Evolutionary conservation across 2,888 invertebrate genomes (phyloP), one percentile per base, ranked within the genome.

Genomic region (Neoaliturus tenellus): DNA sequence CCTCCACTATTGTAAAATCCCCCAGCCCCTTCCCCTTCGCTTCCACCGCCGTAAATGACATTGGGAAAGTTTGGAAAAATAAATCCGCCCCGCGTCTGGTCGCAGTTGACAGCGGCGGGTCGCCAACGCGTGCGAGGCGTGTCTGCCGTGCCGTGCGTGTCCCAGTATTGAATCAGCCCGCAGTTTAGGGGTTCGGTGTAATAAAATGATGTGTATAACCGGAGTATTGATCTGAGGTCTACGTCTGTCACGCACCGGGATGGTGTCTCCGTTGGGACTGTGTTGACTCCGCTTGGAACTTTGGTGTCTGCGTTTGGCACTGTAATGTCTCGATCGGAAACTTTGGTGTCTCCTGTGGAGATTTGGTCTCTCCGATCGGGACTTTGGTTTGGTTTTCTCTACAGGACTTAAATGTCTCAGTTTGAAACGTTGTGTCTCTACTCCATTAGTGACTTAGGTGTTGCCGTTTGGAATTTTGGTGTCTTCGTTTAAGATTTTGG

Each of bases 161-260:
- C 33, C n/a, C 78, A 2, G 75, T 78, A 55, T 78, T 78, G 78
- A 78, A 78, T 33, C 55, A 48, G 78, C 55, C 55, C 23, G 41
- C 23, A 71, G 71, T 71, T 71, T 71, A 41, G 41, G 55, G 78
- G n/a, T 51, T 5, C 78, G 12, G 20, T 25, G 48, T 78, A 78
- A 78, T 78, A 78, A 78, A 78, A 78, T 78, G 78, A 78, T 55
- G 78, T 51, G 78, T 78, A 78, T 75, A 48, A 78, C 78, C 78
- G 55, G 31, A 33, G 20, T 55, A 78, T 78, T 55, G 78, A 78
- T 78, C 55, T 78, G 51, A 20, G 51, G 78, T 51, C 12, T 28
- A 8, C 55, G 20, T 48, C 48, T 48, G 20, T 20, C 51, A 51
- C 51, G 51, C 51, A 23, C n/a, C 51, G 44, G 44, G 44, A 8